phyloP scores from a whole-genome alignment of 2,888 invertebrate genomes.

The Sinotaia quadrata region DNA sequence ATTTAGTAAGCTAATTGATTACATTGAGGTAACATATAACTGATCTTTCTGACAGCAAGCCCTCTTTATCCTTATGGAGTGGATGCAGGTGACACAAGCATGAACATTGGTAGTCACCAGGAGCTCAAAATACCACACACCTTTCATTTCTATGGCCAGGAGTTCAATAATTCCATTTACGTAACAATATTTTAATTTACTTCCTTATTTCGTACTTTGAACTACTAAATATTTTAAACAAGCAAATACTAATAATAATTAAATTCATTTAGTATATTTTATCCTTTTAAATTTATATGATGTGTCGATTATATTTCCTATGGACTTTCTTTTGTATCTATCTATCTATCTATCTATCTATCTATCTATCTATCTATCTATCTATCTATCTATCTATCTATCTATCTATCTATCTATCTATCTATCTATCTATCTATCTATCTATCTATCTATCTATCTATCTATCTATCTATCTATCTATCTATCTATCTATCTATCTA shows the following conservation, averaged over 20 bases:
- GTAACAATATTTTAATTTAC: too few relatives aligned
- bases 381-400: background rate
- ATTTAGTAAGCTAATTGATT: too few relatives aligned
- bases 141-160: conserved; percentile 1
- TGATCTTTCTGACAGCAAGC: too few relatives aligned
- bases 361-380: background rate
- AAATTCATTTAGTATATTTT: too few relatives aligned
- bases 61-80: background rate
- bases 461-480: background rate
- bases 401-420: background rate
- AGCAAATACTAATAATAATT: background rate
- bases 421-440: background rate
- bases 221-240: background rate
- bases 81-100: background rate
- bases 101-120: background rate
- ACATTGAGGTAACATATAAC: too few relatives aligned
- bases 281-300: too few relatives aligned
- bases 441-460: background rate
- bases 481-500: conserved; percentile 9
- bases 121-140: background rate
- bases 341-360: too few relatives aligned
- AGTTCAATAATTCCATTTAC: background rate
- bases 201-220: too few relatives aligned
- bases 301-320: too few relatives aligned
- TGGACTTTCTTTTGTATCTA: too few relatives aligned